These are phyloP conservation scores for Tetheella fluctuosa DNA, from an alignment of 2,888 invertebrate species.

Conservation along the genomic window DNA sequence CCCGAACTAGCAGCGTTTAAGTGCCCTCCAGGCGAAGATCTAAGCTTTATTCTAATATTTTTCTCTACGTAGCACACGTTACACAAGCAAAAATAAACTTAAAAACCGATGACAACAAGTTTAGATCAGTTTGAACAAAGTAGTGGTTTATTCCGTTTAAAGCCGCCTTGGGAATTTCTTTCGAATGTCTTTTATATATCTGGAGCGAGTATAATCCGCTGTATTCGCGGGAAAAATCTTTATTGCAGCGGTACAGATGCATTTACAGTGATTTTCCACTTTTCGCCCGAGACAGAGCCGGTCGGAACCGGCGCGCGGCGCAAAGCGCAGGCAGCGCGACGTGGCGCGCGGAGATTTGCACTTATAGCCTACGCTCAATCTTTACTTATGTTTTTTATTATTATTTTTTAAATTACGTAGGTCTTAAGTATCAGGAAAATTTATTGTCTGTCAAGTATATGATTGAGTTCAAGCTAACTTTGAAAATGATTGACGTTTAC, in stretches of 20 bases:
- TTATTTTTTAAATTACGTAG: not conserved
- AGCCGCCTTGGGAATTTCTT: slow-evolving; percentile 29
- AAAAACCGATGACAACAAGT: not conserved
- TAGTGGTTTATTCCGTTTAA: slow-evolving; percentile 28
- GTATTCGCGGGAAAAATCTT: slow-evolving; percentile 43
- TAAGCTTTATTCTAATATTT: slow-evolving; percentile 42
- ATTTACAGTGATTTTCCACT: slow-evolving; percentile 48
- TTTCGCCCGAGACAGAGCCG: slow-evolving; percentile 16
- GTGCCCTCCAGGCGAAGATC: slow-evolving; percentile 44
- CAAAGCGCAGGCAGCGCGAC: not conserved
- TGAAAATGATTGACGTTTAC: too few species aligned
- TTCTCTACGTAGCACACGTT: slow-evolving; percentile 22
- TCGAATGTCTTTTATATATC: slow-evolving; percentile 43
- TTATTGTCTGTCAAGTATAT: not conserved
- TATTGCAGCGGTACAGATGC: slow-evolving; percentile 48
- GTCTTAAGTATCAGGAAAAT: not conserved
- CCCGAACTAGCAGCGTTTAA: slow-evolving; percentile 46
- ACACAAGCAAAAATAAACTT: slow-evolving; percentile 18
- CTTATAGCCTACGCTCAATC: not conserved
- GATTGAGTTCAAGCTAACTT: too few species aligned
- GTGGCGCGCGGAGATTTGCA: not conserved
- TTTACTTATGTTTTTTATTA: not conserved
- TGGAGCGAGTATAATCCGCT: slow-evolving; percentile 41
- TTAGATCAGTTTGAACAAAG: slow-evolving; percentile 14
- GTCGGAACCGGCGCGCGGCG: not conserved